Base-by-base conservation (phyloP, 2,113 vertebrate species). In the Furnarius figulus region DNA sequence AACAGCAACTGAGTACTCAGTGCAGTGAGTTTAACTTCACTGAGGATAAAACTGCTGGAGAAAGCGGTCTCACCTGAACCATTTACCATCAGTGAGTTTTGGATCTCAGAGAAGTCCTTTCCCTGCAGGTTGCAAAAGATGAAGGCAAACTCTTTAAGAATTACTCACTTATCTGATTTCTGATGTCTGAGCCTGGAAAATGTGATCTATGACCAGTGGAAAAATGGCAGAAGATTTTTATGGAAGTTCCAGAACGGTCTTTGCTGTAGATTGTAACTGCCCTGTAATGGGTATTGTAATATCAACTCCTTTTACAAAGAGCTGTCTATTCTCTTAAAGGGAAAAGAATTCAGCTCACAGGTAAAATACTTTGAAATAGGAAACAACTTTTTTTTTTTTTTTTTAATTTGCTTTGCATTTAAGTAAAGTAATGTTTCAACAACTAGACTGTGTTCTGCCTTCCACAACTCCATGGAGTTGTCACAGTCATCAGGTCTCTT, bases 41-140 rank as follows among this genome's bases (percentile, higher is more conserved):
- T 93, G 80, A 87, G 80, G 77, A 82, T 95, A 85, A 96, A 97
- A 96, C 93, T 96, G 86, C 92, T 89, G 80, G 86, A 93, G 96
- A 94, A 96, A 95, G 90, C 68, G 76, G 80, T 93, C 86, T 96
- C 83, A 92, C 88, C 96, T 93, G 80, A 95, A 90, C 90, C 88
- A 0, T 95, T 95, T 92, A 61, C 95, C 66, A 73, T 90, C 95
- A 97, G 83, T 94, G 93, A 95, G 93, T 90, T 87, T 95, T 4
- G 90, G 88, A 96, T 97, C 93, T 95, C 93, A 82, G 76, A 90
- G 92, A 97, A 96, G 79, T 89, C 88, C 95, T 96, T 92, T 95
- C 96, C 88, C 95, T 79, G 96, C 95, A 84, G 96, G 96, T 66
- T 93, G 92, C 73, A 73, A 97, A 92, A 94, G 96, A 96, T 94